These are phyloP conservation scores for Caenorhabditis sp. DNA, from an alignment of 2,888 invertebrate species.

Conservation along the genomic window DNA sequence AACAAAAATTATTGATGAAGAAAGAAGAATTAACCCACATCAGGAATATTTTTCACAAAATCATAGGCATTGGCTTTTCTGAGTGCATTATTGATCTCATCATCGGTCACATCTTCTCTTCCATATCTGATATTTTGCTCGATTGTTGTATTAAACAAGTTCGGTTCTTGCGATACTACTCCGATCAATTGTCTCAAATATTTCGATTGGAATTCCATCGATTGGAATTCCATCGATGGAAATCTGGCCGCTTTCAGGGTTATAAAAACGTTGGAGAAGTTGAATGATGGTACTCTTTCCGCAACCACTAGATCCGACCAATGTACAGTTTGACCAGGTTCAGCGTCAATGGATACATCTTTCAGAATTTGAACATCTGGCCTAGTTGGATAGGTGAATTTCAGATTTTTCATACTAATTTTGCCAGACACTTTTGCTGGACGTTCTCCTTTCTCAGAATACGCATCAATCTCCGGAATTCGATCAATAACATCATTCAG, in stretches of 20 bases:
- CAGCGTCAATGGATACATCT: constrained; percentile 47
- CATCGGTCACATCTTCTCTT: constrained; percentile 45
- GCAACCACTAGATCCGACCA: constrained; percentile 58
- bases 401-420: constrained; percentile 59
- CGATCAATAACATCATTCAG: constrained; percentile 54
- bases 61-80: constrained; percentile 66
- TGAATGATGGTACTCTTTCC: constrained; percentile 58
- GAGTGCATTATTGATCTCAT: constrained; percentile 59
- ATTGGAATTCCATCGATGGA: constrained; percentile 61
- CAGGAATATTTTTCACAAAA: constrained; percentile 60
- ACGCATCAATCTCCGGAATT: constrained; percentile 62
- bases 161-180: constrained; percentile 66
- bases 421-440: constrained; percentile 31
- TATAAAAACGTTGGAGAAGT: constrained; percentile 51
- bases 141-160: constrained; percentile 61
- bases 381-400: constrained; percentile 61
- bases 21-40: not conserved
- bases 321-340: constrained; percentile 57
- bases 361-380: constrained; percentile 49
- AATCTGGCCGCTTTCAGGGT: constrained; percentile 48
- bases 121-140: constrained; percentile 54
- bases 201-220: constrained; percentile 51
- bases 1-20: no score
- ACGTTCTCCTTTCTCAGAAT: constrained; percentile 44
- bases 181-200: constrained; percentile 59